These are phyloP conservation scores for Dufourea novaeangliae DNA, from an alignment of 1,140 invertebrate genomes.

Conservation along the genomic window DNA sequence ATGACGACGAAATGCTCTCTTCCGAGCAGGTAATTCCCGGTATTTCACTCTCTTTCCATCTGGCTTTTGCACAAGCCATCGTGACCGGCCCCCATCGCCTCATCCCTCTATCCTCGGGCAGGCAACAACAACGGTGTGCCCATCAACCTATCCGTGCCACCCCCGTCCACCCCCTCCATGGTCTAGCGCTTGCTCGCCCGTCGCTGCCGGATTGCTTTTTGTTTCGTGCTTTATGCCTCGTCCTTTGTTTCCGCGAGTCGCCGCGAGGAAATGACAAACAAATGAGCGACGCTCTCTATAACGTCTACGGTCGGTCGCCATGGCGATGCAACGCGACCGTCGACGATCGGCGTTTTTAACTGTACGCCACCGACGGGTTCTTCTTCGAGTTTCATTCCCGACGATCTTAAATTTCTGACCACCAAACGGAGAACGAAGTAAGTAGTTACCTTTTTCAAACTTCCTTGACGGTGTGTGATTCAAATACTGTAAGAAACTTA, in stretches of 20 bases:
- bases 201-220: conserved; percentile 66
- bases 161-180: conserved; percentile 16
- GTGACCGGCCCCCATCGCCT: conserved; percentile 1
- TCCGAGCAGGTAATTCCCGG: conserved; percentile 68
- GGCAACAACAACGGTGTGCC: conserved; percentile 55
- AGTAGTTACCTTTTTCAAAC: too few species aligned
- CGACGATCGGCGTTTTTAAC: conserved; percentile 61
- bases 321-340: conserved; percentile 56
- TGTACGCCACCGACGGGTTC: background rate
- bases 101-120: conserved; percentile 35
- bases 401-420: background rate
- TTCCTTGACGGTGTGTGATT: too few species aligned
- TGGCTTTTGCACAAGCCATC: conserved; percentile 9
- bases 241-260: conserved; percentile 69
- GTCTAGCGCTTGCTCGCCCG: conserved; percentile 44
- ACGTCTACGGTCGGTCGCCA: conserved; percentile 59
- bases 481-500: too few species aligned
- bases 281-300: conserved; percentile 63
- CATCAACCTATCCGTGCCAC: conserved; percentile 16
- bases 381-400: too few species aligned
- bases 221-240: conserved; percentile 63
- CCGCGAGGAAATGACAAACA: conserved; percentile 70
- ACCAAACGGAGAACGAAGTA: background rate
- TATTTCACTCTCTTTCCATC: conserved; percentile 49
- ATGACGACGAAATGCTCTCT: conserved; percentile 67